These are phyloP conservation scores for Crotophaga sulcirostris DNA, from an alignment of 2,113 vertebrate species.

Conservation along the genomic window DNA sequence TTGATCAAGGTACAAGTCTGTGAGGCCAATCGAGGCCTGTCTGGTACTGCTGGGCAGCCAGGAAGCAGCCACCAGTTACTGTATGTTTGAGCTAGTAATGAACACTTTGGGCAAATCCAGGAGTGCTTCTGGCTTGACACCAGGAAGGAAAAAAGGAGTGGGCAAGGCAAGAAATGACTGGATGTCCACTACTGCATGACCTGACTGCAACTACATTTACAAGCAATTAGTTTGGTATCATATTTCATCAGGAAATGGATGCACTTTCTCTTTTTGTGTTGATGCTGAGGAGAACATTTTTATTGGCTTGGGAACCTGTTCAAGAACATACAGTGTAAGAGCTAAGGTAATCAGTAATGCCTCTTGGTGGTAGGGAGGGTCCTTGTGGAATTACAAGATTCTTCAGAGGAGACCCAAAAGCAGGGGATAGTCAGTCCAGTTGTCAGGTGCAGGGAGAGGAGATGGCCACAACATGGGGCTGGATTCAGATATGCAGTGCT, in stretches of 20 bases:
- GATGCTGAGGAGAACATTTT: neutral
- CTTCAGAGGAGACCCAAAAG: neutral
- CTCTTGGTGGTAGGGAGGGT: neutral
- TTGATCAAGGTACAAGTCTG: neutral
- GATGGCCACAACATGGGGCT: accelerated
- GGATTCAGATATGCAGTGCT: neutral
- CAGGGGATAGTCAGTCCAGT: accelerated
- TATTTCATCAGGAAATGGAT: neutral
- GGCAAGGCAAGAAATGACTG: neutral
- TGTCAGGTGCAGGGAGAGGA: neutral
- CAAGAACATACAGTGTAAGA: neutral
- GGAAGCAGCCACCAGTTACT: neutral
- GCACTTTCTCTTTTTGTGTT: neutral
- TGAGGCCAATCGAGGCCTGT: neutral
- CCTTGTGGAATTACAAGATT: neutral
- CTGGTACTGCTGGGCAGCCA: neutral
- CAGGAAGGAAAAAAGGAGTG: neutral
- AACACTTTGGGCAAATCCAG: neutral
- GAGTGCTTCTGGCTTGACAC: neutral
- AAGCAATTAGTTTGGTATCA: neutral
- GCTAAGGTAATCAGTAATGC: neutral
- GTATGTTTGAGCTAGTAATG: neutral
- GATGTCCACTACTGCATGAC: neutral
- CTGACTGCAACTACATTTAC: accelerated
- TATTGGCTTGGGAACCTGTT: neutral